Percentiles rank a stretch among this genome's conserved stretches.
These are phyloP conservation scores for Morpho achilles DNA, from an alignment of 2,888 invertebrate species.

Conservation along the genomic window DNA sequence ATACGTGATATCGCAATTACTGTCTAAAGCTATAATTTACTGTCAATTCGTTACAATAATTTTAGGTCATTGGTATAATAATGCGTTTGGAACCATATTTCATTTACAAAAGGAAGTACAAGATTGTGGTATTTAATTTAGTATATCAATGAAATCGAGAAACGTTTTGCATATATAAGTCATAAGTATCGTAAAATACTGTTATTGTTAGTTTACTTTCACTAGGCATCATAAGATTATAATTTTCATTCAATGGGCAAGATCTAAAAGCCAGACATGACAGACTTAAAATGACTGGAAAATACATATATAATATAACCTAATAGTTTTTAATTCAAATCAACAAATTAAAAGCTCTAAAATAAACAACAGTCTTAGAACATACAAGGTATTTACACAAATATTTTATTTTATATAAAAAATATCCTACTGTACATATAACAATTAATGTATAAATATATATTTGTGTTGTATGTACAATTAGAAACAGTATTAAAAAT, in stretches of 20 bases:
- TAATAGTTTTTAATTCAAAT: conserved; percentile 54
- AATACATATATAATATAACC: conserved; percentile 65
- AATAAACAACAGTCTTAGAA: conserved; percentile 78
- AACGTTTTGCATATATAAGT: no score
- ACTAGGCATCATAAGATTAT: conserved; percentile 3
- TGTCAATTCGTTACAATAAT: no score
- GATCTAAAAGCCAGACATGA: conserved; percentile 7
- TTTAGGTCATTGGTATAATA: no score
- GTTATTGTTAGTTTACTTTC: no score
- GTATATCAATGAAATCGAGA: no score
- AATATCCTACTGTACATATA: conserved; percentile 76
- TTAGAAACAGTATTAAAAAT: conserved; percentile 75
- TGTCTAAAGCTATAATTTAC: no score
- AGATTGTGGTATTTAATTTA: no score
- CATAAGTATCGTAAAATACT: no score
- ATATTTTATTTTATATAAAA: conserved; percentile 59
- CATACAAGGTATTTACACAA: conserved; percentile 76
- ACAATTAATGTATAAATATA: conserved; percentile 75
- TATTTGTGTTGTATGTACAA: conserved; percentile 60
- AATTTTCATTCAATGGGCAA: conserved; percentile 21
- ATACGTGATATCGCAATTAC: no score
- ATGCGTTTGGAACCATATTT: no score
- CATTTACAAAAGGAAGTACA: no score
- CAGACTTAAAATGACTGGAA: conserved; percentile 62
- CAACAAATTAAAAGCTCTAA: conserved; percentile 75